A percentile compares a stretch with the other conserved stretches of the same genome.
Evolutionary conservation across 2,888 invertebrate species (phyloP).

Genomic region (Apeira syringaria): DNA sequence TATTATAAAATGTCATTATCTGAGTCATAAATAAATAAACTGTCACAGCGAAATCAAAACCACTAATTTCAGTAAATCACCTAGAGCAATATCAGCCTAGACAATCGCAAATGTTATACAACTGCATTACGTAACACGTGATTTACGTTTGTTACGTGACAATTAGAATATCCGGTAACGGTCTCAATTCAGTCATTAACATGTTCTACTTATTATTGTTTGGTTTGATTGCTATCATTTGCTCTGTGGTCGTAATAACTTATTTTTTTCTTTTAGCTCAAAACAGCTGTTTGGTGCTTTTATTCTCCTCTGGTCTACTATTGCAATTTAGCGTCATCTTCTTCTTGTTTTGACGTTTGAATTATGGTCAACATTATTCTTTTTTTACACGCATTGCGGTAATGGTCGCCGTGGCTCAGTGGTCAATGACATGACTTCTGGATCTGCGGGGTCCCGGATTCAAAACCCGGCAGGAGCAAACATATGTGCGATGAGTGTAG

Average conservation of each 20-base stretch:
- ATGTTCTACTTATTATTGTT: conserved; percentile 10
- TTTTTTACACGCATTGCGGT: too few species aligned
- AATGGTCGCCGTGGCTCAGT: too few species aligned
- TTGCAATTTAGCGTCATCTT: too few species aligned
- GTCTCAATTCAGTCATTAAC: conserved; percentile 11
- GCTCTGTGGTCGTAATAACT: conserved; percentile 5
- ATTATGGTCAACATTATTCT: too few species aligned
- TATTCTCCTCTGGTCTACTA: too few species aligned
- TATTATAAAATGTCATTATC: too few species aligned
- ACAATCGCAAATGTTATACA: conserved; percentile 9
- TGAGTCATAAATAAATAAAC: conserved; percentile 1
- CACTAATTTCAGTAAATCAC: conserved; percentile 5
- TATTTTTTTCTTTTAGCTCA: neutral
- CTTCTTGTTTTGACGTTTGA: too few species aligned
- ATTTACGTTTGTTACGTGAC: conserved; percentile 15
- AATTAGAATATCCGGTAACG: conserved; percentile 13
- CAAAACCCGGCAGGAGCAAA: too few species aligned
- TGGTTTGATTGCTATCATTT: conserved; percentile 8
- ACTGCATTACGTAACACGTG: conserved; percentile 13
- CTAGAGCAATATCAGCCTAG: neutral
- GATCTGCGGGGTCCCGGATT: too few species aligned
- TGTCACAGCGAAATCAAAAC: conserved; percentile 1
- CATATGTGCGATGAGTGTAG: too few species aligned
- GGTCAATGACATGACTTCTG: too few species aligned
- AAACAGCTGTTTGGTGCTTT: too few species aligned